These are phyloP conservation scores for Maccullochella peelii DNA, from an alignment of 2,113 vertebrate genomes.

Conservation along the genomic window DNA sequence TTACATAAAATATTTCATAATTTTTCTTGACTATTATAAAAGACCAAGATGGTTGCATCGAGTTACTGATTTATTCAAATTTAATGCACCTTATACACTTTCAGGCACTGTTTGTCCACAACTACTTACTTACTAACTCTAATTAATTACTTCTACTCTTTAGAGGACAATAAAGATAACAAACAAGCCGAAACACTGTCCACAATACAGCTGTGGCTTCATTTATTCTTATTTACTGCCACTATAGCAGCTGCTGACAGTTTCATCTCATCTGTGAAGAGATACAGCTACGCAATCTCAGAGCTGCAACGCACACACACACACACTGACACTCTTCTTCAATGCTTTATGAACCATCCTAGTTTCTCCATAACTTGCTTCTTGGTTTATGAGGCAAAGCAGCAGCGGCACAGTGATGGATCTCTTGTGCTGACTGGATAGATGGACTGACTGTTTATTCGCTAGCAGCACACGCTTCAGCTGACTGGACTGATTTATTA, in stretches of 20 bases:
- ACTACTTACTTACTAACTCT: background rate
- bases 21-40: background rate
- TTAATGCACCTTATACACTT: background rate
- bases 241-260: slow-evolving; percentile 27
- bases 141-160: background rate
- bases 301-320: background rate
- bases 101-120: background rate
- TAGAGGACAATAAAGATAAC: background rate
- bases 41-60: background rate
- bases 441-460: slow-evolving; percentile 53
- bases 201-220: background rate
- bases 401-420: slow-evolving; percentile 48
- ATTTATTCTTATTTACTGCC: slow-evolving; percentile 51
- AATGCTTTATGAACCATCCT: slow-evolving; percentile 37
- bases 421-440: slow-evolving; percentile 35
- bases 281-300: background rate
- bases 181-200: slow-evolving; percentile 2
- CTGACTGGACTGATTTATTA: slow-evolving; percentile 52
- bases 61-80: background rate
- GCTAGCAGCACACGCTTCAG: background rate
- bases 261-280: slow-evolving; percentile 41
- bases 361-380: slow-evolving; percentile 13
- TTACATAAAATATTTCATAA: too few relatives aligned
- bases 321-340: background rate
- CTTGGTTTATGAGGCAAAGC: slow-evolving; percentile 66